Conservation (phyloP, 2,888 invertebrate genomes). For the Xiphydria camelus region DNA sequence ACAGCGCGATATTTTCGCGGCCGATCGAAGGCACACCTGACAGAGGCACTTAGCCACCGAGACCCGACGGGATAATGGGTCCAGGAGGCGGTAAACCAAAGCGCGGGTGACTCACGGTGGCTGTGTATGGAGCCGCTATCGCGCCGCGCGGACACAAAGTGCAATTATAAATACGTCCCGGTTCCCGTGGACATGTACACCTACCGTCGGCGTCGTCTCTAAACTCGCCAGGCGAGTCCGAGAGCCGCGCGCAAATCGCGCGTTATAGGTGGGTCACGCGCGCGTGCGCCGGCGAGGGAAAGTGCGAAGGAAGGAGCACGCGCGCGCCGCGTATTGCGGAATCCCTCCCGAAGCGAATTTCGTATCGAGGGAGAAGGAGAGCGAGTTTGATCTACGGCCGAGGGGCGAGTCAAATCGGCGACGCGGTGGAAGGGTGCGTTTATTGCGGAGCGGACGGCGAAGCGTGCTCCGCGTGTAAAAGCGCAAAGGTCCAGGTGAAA, state of each 20-base stretch:
- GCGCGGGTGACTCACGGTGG: slow-evolving; percentile 26
- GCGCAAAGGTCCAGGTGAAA: too few relatives aligned
- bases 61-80: background rate
- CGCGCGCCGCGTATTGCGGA: slow-evolving; percentile 3
- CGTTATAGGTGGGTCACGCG: too few relatives aligned
- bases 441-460: too few relatives aligned
- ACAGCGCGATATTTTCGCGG: too few relatives aligned
- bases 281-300: too few relatives aligned
- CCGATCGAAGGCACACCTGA: slow-evolving; percentile 5
- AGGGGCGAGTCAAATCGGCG: background rate
- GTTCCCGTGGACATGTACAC: too few relatives aligned
- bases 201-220: too few relatives aligned
- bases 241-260: too few relatives aligned
- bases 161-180: slow-evolving; percentile 45
- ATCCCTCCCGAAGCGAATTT: slow-evolving; percentile 3
- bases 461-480: background rate
- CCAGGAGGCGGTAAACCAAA: background rate
- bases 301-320: slow-evolving; percentile 10
- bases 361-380: too few relatives aligned
- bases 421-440: too few relatives aligned
- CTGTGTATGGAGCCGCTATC: slow-evolving; percentile 46
- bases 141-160: slow-evolving; percentile 35
- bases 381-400: too few relatives aligned
- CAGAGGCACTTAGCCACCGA: background rate
- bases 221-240: too few relatives aligned